Evolutionary conservation across 2,888 invertebrate species (phyloP), one percentile per base, ranked within the genome.

Genomic region (Bugulina stolonifera): DNA sequence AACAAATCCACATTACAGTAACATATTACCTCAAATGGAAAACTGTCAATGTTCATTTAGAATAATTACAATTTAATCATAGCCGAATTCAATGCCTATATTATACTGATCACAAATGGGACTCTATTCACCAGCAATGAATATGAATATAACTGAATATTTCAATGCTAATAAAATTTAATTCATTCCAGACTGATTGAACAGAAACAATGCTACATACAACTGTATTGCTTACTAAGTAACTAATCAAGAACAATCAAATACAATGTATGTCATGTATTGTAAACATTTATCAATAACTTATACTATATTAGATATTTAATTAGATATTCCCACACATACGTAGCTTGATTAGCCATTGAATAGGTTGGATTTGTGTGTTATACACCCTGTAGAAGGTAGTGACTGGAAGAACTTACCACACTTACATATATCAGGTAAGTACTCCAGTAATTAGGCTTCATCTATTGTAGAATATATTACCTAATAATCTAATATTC

Each of bases 261-360:
- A 18, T 43, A 18, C 18, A 43, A 10, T 43, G 43, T 43, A 43
- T 43, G 18, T 10, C 3, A 43, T 43, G 5, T 43, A 43, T 43
- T 43, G 5, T 43, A 43, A 43, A 43, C 43, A 43, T 43, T 3
- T 43, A 10, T 34, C 22, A 14, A n/a, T 23, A n/a, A 5, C 55
- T 55, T 5, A 64, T 27, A 18, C 32, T n/a, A n/a, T n/a, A n/a
- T n/a, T n/a, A n/a, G 5, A 27, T 29, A 32, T 64, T 32, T 64
- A 25, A 64, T 64, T 64, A 64, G 32, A 64, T 64, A 32, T 34
- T 64, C 64, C 27, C 34, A 64, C 64, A 64, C 43, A n/a, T n/a
- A n/a, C n/a, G n/a, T n/a, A n/a, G n/a, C n/a, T n/a, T n/a, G n/a
- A n/a, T n/a, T n/a, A n/a, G n/a, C n/a, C n/a, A n/a, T n/a, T n/a